Evolutionary conservation across 1,140 invertebrate species (phyloP).

Genomic region (Armadillidium nasatum): DNA sequence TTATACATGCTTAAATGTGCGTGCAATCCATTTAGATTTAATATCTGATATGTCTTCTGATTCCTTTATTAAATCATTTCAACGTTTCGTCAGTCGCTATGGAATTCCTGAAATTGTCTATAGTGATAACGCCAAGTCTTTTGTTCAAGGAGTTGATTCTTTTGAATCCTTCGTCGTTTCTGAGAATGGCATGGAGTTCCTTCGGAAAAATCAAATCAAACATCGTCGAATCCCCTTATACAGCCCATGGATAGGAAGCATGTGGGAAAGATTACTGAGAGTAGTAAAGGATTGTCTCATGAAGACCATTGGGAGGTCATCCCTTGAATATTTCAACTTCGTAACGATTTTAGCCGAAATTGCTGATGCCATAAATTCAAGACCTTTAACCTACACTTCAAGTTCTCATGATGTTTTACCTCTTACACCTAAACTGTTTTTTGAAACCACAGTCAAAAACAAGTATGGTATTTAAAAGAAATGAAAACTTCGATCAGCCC

Average conservation of each 20-base stretch:
- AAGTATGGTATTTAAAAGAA: too few species aligned
- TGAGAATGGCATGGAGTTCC: not conserved
- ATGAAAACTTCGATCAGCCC: too few species aligned
- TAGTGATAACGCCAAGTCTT: constrained; percentile 14
- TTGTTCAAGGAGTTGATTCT: not conserved
- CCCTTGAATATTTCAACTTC: constrained; percentile 19
- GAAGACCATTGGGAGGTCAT: constrained; percentile 16
- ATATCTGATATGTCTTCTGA: constrained; percentile 4
- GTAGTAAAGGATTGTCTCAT: constrained; percentile 19
- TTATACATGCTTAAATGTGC: constrained; percentile 20
- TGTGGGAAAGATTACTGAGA: constrained; percentile 18
- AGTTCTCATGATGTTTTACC: not conserved
- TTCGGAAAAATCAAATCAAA: not conserved
- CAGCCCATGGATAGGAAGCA: not conserved
- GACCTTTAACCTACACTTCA: not conserved
- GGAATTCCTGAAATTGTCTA: not conserved
- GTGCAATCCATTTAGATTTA: constrained; percentile 15
- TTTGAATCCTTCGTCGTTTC: not conserved
- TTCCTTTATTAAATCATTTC: constrained; percentile 1
- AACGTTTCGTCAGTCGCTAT: not conserved
- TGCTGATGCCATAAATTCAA: not conserved
- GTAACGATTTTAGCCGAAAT: constrained; percentile 3
- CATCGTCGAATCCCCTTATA: constrained; percentile 16
- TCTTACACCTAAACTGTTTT: constrained; percentile 11
- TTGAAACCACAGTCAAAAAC: too few species aligned